These are phyloP conservation scores for Plebejus argus DNA, from an alignment of 2,888 invertebrate genomes.

Conservation along the genomic window DNA sequence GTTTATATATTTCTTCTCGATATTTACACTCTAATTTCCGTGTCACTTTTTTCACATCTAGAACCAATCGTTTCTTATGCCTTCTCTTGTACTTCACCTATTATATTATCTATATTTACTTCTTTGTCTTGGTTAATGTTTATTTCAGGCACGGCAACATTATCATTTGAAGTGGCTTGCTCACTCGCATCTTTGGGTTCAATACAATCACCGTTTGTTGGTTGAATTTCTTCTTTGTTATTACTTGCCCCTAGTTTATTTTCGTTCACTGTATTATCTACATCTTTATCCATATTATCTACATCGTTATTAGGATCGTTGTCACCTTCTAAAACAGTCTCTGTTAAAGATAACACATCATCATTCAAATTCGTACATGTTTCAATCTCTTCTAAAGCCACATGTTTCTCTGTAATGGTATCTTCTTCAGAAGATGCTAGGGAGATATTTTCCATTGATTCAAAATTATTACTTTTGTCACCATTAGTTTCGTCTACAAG, in stretches of 20 bases:
- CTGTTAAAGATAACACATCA: neutral
- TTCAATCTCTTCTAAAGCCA: conserved; percentile 38
- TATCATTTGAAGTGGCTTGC: neutral
- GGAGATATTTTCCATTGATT: conserved; percentile 55
- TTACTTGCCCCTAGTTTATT: neutral
- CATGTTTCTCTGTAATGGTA: conserved; percentile 36
- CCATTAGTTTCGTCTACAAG: neutral
- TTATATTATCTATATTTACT: neutral
- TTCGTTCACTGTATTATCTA: neutral
- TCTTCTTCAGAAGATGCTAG: conserved; percentile 63
- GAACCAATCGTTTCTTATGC: neutral
- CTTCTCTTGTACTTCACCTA: neutral
- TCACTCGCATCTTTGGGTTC: conserved; percentile 8
- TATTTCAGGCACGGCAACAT: neutral
- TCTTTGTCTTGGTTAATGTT: neutral
- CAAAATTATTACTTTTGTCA: conserved; percentile 40
- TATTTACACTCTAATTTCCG: neutral
- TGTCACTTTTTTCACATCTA: neutral
- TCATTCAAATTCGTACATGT: conserved; percentile 12
- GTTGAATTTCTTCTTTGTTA: neutral
- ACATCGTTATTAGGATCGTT: conserved; percentile 51
- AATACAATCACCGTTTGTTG: neutral
- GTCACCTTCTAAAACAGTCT: conserved; percentile 37
- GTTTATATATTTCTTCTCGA: neutral
- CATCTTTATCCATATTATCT: neutral